These are phyloP conservation scores for Heliothis peltigera DNA, from an alignment of 2,888 invertebrate species.

Conservation along the genomic window DNA sequence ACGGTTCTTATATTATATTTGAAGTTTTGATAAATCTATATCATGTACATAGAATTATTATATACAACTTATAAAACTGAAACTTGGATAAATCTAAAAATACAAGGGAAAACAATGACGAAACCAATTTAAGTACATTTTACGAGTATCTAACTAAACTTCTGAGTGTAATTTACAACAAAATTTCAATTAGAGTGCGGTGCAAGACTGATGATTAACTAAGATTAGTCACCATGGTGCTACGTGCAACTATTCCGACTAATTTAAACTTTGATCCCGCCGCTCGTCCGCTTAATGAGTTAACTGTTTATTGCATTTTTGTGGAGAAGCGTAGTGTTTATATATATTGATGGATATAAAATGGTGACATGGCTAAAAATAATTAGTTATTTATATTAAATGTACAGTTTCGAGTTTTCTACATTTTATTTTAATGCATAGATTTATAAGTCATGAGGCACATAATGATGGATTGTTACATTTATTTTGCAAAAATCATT, in stretches of 20 bases:
- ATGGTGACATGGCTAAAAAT: no score
- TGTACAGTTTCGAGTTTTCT: no score
- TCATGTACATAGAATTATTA: no score
- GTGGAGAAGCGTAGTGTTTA: neutral
- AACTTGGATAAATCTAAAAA: neutral
- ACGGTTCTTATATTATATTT: no score
- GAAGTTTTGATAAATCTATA: no score
- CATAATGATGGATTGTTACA: no score
- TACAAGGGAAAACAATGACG: slow-evolving; percentile 4
- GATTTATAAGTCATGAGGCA: no score
- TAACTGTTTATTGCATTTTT: slow-evolving; percentile 52
- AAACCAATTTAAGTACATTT: slow-evolving; percentile 8
- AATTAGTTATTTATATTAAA: no score
- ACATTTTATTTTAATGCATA: no score
- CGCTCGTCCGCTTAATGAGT: slow-evolving; percentile 54
- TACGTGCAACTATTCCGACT: slow-evolving; percentile 58
- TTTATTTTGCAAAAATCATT: no score
- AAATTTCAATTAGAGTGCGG: slow-evolving; percentile 58
- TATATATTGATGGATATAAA: neutral
- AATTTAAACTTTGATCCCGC: slow-evolving; percentile 62
- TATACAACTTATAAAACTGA: no score
- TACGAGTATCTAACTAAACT: slow-evolving; percentile 35
- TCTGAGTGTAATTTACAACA: slow-evolving; percentile 39
- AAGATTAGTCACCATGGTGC: slow-evolving; percentile 44
- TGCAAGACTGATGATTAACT: slow-evolving; percentile 44